A percentile compares a stretch with the other conserved stretches of the same genome.
These are phyloP conservation scores for Drosophila nigrodunni DNA, from an alignment of 1,140 invertebrate genomes.

Conservation along the genomic window DNA sequence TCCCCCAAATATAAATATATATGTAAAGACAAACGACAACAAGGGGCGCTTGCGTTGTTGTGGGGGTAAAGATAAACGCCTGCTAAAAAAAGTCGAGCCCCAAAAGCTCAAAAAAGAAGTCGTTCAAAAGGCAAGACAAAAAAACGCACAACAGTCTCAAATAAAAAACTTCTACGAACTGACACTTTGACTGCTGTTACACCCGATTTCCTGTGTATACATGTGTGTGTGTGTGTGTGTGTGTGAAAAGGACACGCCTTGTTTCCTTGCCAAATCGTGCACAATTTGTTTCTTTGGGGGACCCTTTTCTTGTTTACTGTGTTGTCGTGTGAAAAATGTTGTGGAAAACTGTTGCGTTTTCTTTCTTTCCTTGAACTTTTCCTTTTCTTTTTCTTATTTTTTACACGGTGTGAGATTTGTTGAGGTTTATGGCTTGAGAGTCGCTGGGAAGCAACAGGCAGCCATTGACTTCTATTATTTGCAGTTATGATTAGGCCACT, in stretches of 20 bases:
- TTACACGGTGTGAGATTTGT: neutral
- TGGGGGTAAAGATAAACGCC: slow-evolving; percentile 58
- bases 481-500: slow-evolving; percentile 24
- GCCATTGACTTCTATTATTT: slow-evolving; percentile 13
- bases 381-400: neutral
- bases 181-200: slow-evolving; percentile 44
- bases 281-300: slow-evolving; percentile 56
- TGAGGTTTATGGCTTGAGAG: neutral
- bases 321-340: slow-evolving; percentile 33
- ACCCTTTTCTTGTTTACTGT: slow-evolving; percentile 14
- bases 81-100: slow-evolving; percentile 36
- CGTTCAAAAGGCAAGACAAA: slow-evolving; percentile 54
- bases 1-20: slow-evolving; percentile 23
- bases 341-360: slow-evolving; percentile 17
- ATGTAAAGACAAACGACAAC: slow-evolving; percentile 35
- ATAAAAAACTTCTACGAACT: slow-evolving; percentile 47
- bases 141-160: slow-evolving; percentile 27
- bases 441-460: slow-evolving; percentile 34
- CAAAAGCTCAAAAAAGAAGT: slow-evolving; percentile 40
- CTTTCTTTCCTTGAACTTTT: neutral
- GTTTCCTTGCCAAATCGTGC: slow-evolving; percentile 43
- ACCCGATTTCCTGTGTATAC: neutral
- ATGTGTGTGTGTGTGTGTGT: neutral
- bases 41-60: slow-evolving; percentile 10
- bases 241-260: slow-evolving; percentile 42